Evolutionary conservation across 2,113 vertebrate genomes (phyloP).

Genomic region (Strix uralensis): DNA sequence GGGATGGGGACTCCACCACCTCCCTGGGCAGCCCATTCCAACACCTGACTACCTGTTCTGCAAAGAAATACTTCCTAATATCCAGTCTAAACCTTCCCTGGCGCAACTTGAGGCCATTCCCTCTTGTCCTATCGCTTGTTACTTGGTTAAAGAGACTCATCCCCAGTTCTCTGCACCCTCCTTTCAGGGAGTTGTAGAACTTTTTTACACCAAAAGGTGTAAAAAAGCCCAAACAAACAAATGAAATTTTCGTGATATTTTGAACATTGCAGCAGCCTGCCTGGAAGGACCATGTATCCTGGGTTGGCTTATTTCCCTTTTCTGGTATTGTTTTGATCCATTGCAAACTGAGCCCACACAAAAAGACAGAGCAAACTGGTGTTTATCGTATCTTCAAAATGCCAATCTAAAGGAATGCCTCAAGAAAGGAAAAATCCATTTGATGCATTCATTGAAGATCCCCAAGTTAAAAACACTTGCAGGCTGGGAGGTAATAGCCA

Average conservation of each 20-base stretch:
- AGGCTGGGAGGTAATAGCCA: not conserved
- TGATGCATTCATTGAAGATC: not conserved
- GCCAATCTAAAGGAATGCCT: not conserved
- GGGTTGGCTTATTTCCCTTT: not conserved
- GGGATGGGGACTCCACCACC: too few relatives aligned
- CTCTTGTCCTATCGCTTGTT: too few relatives aligned
- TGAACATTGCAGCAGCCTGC: not conserved
- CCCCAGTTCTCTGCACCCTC: too few relatives aligned
- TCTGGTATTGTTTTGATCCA: not conserved
- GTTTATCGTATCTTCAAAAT: not conserved
- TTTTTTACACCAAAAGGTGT: not conserved
- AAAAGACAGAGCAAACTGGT: not conserved
- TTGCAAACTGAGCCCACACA: not conserved
- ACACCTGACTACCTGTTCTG: too few relatives aligned
- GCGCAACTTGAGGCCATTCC: too few relatives aligned
- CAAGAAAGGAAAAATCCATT: not conserved
- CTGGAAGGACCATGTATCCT: not conserved
- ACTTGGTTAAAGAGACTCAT: too few relatives aligned
- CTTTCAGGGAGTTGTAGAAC: too few relatives aligned
- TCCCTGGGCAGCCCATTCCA: too few relatives aligned
- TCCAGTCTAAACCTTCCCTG: too few relatives aligned
- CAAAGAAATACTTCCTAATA: too few relatives aligned
- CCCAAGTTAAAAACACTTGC: not conserved
- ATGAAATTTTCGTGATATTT: not conserved
- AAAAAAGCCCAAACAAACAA: not conserved